Evolutionary conservation across 2,797 vertebrate species (phyloP).

Genomic region (Chrysolophus pictus): DNA sequence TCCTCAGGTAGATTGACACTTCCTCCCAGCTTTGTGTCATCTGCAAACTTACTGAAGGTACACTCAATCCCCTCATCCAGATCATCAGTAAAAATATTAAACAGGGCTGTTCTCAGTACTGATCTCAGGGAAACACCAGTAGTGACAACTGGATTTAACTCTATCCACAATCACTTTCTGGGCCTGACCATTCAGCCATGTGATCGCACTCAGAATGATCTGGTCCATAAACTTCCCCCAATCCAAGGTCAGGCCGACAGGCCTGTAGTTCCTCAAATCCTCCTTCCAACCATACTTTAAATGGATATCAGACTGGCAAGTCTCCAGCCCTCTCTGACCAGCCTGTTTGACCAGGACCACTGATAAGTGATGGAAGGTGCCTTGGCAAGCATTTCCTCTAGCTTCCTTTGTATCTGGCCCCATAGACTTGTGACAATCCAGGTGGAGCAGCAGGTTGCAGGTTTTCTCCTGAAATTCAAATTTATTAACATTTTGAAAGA

Average conservation of each 20-base stretch:
- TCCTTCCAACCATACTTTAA: not conserved
- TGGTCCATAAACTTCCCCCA: no score
- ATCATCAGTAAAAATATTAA: not conserved
- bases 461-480: not conserved
- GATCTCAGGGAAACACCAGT: not conserved
- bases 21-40: not conserved
- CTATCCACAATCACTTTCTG: not conserved
- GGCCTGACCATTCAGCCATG: not conserved
- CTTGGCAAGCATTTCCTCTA: not conserved
- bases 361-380: not conserved
- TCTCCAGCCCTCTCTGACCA: not conserved
- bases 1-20: not conserved
- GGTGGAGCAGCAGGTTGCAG: not conserved
- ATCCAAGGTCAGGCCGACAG: no score
- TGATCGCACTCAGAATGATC: not conserved
- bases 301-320: not conserved
- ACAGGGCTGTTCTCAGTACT: not conserved
- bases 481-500: not conserved
- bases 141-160: not conserved
- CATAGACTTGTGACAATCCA: not conserved
- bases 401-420: not conserved
- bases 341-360: not conserved
- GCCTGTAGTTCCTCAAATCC: not conserved
- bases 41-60: not conserved
- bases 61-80: not conserved